phyloP scores from a whole-genome alignment of 2,888 invertebrate species.

The Macropis europaea region DNA sequence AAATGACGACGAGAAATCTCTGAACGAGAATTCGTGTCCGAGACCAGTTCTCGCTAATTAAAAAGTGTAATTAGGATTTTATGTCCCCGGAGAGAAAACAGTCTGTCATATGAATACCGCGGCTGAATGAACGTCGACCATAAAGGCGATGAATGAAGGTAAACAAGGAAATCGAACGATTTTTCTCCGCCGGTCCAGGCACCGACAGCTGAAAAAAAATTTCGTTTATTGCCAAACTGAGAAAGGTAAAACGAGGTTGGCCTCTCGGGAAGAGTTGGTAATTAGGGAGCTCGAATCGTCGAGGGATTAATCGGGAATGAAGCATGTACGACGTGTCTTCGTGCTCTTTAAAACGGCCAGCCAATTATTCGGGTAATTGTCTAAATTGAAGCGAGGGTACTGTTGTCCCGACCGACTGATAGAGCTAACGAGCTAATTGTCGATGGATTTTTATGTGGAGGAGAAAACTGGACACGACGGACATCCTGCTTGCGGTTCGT shows the following conservation, averaged over 20 bases:
- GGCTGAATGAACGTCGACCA: too few relatives aligned
- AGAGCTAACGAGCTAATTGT: conserved; percentile 29
- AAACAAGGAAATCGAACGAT: neutral
- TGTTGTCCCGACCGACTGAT: conserved; percentile 6
- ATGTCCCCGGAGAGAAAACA: neutral
- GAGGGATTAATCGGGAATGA: conserved; percentile 39
- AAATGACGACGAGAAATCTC: neutral
- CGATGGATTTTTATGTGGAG: neutral
- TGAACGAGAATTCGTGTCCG: neutral
- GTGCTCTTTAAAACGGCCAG: conserved; percentile 25
- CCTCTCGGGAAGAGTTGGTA: conserved; percentile 25
- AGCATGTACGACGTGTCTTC: conserved; percentile 5
- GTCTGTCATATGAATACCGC: too few relatives aligned
- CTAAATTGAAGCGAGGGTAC: conserved; percentile 20
- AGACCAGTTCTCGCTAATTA: neutral
- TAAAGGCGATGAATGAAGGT: neutral
- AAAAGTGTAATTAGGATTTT: conserved; percentile 5
- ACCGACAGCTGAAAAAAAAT: neutral
- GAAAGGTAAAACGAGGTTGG: conserved; percentile 9
- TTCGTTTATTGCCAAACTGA: neutral
- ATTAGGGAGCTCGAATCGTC: conserved; percentile 19
- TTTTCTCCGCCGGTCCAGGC: neutral
- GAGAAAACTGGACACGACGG: neutral
- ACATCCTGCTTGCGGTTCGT: too few relatives aligned
- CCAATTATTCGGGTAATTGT: conserved; percentile 36